These are phyloP conservation scores for Poeciliopsis presidionis DNA, from an alignment of 2,797 vertebrate species.

Conservation along the genomic window DNA sequence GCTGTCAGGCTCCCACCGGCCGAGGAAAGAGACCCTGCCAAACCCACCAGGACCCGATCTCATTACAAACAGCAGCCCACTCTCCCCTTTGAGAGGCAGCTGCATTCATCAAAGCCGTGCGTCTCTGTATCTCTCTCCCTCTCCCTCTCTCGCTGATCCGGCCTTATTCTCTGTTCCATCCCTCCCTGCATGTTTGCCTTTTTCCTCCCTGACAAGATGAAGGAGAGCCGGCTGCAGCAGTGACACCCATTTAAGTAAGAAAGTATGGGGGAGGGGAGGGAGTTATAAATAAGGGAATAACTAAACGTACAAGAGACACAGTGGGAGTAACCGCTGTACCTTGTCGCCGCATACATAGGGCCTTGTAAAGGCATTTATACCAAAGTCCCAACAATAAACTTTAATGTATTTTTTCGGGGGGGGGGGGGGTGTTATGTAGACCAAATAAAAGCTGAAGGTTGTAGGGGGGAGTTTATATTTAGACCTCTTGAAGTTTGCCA, in stretches of 20 bases:
- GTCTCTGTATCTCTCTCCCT: conserved; percentile 30
- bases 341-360: background rate
- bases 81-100: conserved; percentile 59
- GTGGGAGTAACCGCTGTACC: conserved; percentile 7
- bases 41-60: conserved; percentile 69
- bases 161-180: conserved; percentile 38
- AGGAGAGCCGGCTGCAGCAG: conserved; percentile 41
- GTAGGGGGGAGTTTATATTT: background rate
- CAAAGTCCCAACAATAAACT: background rate
- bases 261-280: conserved; percentile 12
- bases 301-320: background rate
- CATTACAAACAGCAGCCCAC: conserved; percentile 59
- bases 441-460: background rate
- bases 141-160: conserved; percentile 11
- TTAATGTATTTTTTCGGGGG: background rate
- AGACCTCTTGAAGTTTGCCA: background rate
- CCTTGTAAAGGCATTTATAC: background rate
- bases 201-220: conserved; percentile 54
- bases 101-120: conserved; percentile 66
- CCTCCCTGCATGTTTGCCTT: conserved; percentile 46
- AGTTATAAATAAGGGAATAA: conserved; percentile 41
- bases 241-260: conserved; percentile 57
- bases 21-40: conserved; percentile 58
- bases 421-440: background rate
- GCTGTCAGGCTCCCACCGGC: conserved; percentile 53